Conservation (phyloP, 1,140 invertebrate genomes). For the Heliconius hewitsoni region DNA sequence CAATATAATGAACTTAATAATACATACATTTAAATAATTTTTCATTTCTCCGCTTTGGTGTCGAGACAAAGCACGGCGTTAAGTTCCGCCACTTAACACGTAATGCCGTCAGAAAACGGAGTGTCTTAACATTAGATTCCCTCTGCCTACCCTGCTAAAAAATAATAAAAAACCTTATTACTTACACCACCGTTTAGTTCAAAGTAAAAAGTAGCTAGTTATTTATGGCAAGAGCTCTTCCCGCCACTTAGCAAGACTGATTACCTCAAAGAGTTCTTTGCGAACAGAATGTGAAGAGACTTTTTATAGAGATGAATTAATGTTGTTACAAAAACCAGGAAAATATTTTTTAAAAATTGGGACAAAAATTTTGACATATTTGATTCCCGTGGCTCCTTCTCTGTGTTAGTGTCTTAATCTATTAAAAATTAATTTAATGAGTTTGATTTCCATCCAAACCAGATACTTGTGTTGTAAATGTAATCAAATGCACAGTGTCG, state of each 20-base stretch:
- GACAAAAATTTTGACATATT: neutral
- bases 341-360: neutral
- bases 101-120: neutral
- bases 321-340: neutral
- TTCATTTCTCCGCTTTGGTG: too few species aligned
- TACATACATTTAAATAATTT: too few species aligned
- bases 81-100: too few species aligned
- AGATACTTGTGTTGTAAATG: too few species aligned
- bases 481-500: too few species aligned
- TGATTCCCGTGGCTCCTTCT: neutral
- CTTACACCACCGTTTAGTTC: neutral
- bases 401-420: neutral
- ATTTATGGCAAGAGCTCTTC: slow-evolving; percentile 12
- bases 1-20: too few species aligned
- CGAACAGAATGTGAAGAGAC: slow-evolving; percentile 10
- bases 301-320: slow-evolving; percentile 11
- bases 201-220: slow-evolving; percentile 9
- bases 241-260: slow-evolving; percentile 13
- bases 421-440: too few species aligned
- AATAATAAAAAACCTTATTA: neutral
- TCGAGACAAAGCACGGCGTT: too few species aligned
- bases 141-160: neutral
- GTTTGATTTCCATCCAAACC: too few species aligned
- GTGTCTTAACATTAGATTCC: too few species aligned
- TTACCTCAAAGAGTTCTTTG: slow-evolving; percentile 12